Conservation (phyloP, 1,140 invertebrate genomes). For the Cepaea nemoralis region DNA sequence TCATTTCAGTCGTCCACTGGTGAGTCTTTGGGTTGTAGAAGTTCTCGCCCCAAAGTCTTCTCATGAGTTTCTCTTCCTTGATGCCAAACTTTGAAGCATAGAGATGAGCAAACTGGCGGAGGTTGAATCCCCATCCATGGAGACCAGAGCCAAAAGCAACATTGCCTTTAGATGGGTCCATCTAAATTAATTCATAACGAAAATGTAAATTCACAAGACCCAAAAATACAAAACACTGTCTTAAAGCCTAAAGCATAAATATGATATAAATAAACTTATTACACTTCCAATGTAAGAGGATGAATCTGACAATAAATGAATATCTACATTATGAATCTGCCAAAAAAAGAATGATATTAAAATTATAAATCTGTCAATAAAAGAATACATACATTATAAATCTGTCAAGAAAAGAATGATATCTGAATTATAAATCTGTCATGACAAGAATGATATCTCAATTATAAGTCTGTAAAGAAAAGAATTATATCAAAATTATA, state of each 20-base stretch:
- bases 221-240: not conserved
- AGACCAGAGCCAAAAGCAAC: conserved; percentile 98
- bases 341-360: too few relatives aligned
- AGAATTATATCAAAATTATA: too few relatives aligned
- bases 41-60: conserved; percentile 90
- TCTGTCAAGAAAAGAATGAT: too few relatives aligned
- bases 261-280: not conserved
- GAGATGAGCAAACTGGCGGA: conserved; percentile 97
- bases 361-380: too few relatives aligned
- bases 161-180: conserved; percentile 96
- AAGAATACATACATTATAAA: too few relatives aligned
- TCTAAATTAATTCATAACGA: conserved; percentile 67
- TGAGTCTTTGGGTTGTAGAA: conserved; percentile 90
- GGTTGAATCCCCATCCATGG: conserved; percentile 99
- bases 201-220: too few relatives aligned
- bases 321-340: too few relatives aligned
- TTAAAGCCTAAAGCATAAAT: not conserved
- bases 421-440: too few relatives aligned
- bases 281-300: not conserved
- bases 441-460: too few relatives aligned
- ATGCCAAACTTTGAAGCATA: conserved; percentile 96
- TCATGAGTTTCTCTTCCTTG: conserved; percentile 87
- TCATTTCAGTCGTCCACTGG: conserved; percentile 90
- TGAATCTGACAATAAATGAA: too few relatives aligned
- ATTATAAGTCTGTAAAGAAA: too few relatives aligned